Evolutionary conservation across 2,113 vertebrate species (phyloP).

Genomic region (Xyliphius kryptos): DNA sequence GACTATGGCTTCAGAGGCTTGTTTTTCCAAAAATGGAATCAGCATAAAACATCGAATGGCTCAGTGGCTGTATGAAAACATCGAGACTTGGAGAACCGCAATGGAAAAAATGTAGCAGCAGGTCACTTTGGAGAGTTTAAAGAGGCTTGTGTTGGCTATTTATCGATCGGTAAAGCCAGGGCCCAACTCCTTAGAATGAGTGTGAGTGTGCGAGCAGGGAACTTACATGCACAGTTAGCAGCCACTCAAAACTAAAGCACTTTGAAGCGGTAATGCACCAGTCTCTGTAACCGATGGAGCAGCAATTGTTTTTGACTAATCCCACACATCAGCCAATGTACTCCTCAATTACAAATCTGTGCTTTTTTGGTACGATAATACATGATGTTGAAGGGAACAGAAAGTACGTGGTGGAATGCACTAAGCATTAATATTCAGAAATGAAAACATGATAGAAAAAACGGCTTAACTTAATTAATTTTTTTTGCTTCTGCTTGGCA

Average conservation of each 20-base stretch:
- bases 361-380: neutral
- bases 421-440: constrained; percentile 5
- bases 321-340: too few species aligned
- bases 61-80: constrained; percentile 14
- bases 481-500: constrained; percentile 42
- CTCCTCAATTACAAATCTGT: neutral
- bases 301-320: constrained; percentile 2
- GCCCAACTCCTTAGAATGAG: constrained; percentile 11
- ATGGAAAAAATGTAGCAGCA: constrained; percentile 40
- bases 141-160: constrained; percentile 29
- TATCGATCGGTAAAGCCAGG: constrained; percentile 32
- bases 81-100: constrained; percentile 11
- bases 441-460: constrained; percentile 2
- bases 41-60: constrained; percentile 14
- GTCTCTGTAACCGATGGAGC: constrained; percentile 37
- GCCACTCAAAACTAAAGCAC: constrained; percentile 56
- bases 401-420: neutral
- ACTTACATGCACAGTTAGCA: constrained; percentile 23
- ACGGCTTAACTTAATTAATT: constrained; percentile 10
- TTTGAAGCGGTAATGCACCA: constrained; percentile 59
- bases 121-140: constrained; percentile 42
- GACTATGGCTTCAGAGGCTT: constrained; percentile 35
- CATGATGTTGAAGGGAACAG: constrained; percentile 5
- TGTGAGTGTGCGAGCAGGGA: constrained; percentile 7
- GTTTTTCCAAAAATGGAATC: constrained; percentile 4